Evolutionary conservation across 2,797 vertebrate genomes (phyloP), one percentile per base, ranked within the genome.

Genomic region (Leptatherina wallacei): DNA sequence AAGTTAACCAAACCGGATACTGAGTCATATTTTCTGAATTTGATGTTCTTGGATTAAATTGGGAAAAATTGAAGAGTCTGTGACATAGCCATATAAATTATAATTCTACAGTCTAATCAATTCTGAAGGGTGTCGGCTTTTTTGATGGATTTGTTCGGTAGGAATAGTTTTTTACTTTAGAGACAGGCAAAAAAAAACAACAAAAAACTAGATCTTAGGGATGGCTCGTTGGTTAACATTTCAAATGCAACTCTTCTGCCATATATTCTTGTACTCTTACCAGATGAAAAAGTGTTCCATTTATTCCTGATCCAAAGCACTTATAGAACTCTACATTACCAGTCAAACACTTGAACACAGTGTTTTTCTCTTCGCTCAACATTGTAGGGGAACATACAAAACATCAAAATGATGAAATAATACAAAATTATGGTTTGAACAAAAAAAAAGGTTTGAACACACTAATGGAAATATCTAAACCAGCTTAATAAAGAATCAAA

Each of bases 1-100:
- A 58, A 66, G 65, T 58, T 54, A 69, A 81, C 57, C 60, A 51
- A 75, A 55, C 18, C 3, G 3, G 29, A 83, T 57, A 52, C 62
- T 18, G 51, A 18, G 12, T 68, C 22, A 52, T 38, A 69, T 73
- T 84, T 74, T 61, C 9, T 33, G 2, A 73, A 69, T 67, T 33
- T 6, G 3, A 66, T 69, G 69, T 56, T 55, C 24, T 61, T 74
- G 47, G 13, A 14, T 73, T 60, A 42, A 68, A 61, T 55, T 57
- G 33, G 6, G n/a, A 61, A 35, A 77, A 74, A 61, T 8, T 55
- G 49, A n/a, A 35, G 38, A 22, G 61, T 51, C 16, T 63, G 18
- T 35, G 30, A 33, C 54, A 30, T 9, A 22, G 2, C 22, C 8
- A 49, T 49, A 49, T 18, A 30, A 56, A 29, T 54, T 51, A 22